Base-by-base conservation (phyloP, 2,888 invertebrate species). In the Dione vanillae region DNA sequence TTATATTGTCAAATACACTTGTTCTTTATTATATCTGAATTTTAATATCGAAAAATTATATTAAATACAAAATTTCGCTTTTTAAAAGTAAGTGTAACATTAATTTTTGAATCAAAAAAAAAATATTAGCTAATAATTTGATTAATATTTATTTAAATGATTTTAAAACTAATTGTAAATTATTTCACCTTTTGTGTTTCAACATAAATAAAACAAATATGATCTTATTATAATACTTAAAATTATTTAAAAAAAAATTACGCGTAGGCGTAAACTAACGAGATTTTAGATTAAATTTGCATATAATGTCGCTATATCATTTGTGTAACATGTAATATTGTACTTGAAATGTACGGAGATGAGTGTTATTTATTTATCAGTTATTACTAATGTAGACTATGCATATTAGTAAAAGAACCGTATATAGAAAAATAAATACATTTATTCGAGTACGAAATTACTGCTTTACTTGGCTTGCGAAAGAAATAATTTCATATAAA, bases 201-300 rank as follows among this genome's bases (percentile, higher is more conserved):
- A 1, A 45, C 45, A 61, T 10, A 61, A 27, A 45, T 16, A 45
- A 45, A 61, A 45, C 43, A 61, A 61, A 45, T 27, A 43, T 27
- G n/a, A 45, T 43, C 61, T 45, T 61, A 45, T n/a, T 10, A 45
- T 16, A 35, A 61, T 45, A 61, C 43, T 61, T 45, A 61, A 61
- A 69, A 10, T 43, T 61, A 68, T 49, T 45, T 64, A 51, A 67
- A 64, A 70, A 69, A 71, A 58, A 61, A 70, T 65, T 61, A 72
- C 66, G 41, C 58, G 47, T 65, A 70, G 43, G 61, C 52, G 68
- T 66, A 81, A 82, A 76, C 86, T 88, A 89, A 85, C 83, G 90
- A 91, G 90, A 91, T 90, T 89, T 82, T 86, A 84, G 78, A 72
- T 79, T 82, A 84, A 82, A 84, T 86, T 90, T 90, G 91, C 89